A percentile compares a stretch with the other conserved stretches of the same genome.
These are phyloP conservation scores for Ridgeia piscesae DNA, from an alignment of 1,140 invertebrate genomes.

Conservation along the genomic window DNA sequence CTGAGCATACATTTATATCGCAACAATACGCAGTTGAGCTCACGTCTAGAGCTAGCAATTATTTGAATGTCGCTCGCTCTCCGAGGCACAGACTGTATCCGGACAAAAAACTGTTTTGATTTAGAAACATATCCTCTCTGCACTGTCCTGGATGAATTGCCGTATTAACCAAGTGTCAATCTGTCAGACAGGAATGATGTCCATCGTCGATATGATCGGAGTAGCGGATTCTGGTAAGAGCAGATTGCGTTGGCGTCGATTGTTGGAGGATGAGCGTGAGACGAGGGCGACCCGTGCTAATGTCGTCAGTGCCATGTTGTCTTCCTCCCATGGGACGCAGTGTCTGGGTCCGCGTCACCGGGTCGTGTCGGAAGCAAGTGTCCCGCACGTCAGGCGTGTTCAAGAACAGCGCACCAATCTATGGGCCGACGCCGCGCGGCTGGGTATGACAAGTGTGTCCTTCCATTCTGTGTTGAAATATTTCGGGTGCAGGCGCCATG, in stretches of 20 bases:
- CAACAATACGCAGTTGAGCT: not conserved
- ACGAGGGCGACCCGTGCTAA: not conserved
- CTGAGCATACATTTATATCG: too few relatives aligned
- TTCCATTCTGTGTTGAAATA: not conserved
- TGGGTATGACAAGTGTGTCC: not conserved
- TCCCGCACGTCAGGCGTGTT: not conserved
- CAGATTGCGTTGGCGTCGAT: not conserved
- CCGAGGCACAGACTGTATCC: too few relatives aligned
- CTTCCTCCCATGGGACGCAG: not conserved
- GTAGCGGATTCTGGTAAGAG: not conserved
- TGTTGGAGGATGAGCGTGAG: not conserved
- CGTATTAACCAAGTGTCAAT: not conserved
- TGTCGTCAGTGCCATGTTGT: not conserved
- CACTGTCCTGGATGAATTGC: not conserved
- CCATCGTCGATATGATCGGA: not conserved
- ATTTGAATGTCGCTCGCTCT: not conserved
- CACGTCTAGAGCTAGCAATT: not conserved
- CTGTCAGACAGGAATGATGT: not conserved
- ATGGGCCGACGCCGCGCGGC: not conserved
- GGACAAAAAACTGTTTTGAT: too few relatives aligned
- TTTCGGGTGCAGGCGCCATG: not conserved
- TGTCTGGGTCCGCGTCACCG: not conserved
- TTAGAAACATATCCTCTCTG: too few relatives aligned
- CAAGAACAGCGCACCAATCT: not conserved
- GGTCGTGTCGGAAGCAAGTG: not conserved